Percentiles rank a stretch among this genome's conserved stretches.
Evolutionary conservation across 2,888 invertebrate genomes (phyloP).

Genomic region (Elegia similella): DNA sequence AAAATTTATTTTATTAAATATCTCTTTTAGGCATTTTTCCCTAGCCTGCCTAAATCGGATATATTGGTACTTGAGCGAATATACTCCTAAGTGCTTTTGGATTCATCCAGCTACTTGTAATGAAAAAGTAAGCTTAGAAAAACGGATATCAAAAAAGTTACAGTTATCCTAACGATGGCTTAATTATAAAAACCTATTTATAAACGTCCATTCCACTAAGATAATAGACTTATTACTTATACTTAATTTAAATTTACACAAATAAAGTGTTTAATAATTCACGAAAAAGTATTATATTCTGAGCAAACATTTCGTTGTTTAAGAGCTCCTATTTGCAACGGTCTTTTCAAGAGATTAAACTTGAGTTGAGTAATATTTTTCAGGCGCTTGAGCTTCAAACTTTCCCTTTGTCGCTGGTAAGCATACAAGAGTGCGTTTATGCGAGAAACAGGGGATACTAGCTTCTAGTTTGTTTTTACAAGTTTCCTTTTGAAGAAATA

Average conservation of each 20-base stretch:
- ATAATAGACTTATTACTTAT: too few species aligned
- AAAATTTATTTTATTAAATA: too few species aligned
- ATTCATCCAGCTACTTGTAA: too few species aligned
- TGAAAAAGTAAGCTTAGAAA: too few species aligned
- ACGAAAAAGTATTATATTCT: constrained; percentile 11
- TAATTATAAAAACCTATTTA: too few species aligned
- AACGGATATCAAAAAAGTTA: too few species aligned
- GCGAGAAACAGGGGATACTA: constrained; percentile 16
- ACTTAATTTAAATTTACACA: constrained; percentile 14
- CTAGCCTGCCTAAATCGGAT: too few species aligned
- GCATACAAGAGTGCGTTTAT: constrained; percentile 33
- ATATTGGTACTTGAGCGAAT: too few species aligned
- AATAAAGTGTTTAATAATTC: neutral
- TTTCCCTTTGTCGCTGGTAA: constrained; percentile 52
- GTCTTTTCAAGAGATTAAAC: constrained; percentile 74
- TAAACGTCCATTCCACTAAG: neutral
- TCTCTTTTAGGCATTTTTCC: too few species aligned
- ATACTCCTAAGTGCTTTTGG: too few species aligned
- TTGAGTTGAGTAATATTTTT: constrained; percentile 75
- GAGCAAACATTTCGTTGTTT: constrained; percentile 40
- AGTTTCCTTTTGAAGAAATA: constrained; percentile 18
- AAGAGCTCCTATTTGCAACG: constrained; percentile 64
- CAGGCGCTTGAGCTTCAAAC: constrained; percentile 62
- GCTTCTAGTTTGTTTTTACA: constrained; percentile 17
- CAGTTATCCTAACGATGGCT: too few species aligned